Base-by-base conservation (phyloP, 2,113 vertebrate genomes). In the Mesoclemmys tuberculata region DNA sequence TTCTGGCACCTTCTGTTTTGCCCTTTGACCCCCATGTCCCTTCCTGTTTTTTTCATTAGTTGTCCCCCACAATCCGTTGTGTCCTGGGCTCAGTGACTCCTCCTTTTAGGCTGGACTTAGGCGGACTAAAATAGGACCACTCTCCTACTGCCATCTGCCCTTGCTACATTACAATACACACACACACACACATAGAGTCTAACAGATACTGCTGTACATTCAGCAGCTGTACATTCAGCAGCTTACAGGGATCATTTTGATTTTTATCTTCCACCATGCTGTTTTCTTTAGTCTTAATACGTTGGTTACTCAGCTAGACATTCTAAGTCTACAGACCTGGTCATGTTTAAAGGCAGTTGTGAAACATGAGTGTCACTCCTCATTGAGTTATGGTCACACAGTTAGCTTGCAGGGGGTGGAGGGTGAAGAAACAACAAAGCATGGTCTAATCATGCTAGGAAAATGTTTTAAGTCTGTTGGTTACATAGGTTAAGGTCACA, bases 311-410 rank as follows among this genome's bases (percentile, higher is more conserved):
- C 14, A 46, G 9, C 19, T 58, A 80, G 55, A 48, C 56, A 49
- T 83, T 18, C 35, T 49, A 80, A 90, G 85, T 83, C 91, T 84
- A 0, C 93, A 88, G 46, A 58, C 31, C 27, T 38, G 82, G 11
- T 41, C 6, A 0, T 13, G 41, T 90, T 86, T 82, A 90, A 90
- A 90, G 90, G 11, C 19, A 13, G 1, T 71, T 89, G 93, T 87
- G 90, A 93, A 96, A 94, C 22, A 4, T 24, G 14, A 74, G 1
- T 21, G 54, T 92, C 94, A 94, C 80, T 92, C 93, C 46, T 89
- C 0, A 2, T 6, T 13, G 2, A 88, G 55, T 54, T 94, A 79
- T 68, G 4, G 38, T 75, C 1, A 6, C 49, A 52, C 3, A 1
- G 49, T 5, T 56, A 89, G 71, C 78, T 27, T n/a, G 6, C 8